Base-by-base conservation (phyloP, 1,140 invertebrate genomes). In the Cardiocondyla obscurior region DNA sequence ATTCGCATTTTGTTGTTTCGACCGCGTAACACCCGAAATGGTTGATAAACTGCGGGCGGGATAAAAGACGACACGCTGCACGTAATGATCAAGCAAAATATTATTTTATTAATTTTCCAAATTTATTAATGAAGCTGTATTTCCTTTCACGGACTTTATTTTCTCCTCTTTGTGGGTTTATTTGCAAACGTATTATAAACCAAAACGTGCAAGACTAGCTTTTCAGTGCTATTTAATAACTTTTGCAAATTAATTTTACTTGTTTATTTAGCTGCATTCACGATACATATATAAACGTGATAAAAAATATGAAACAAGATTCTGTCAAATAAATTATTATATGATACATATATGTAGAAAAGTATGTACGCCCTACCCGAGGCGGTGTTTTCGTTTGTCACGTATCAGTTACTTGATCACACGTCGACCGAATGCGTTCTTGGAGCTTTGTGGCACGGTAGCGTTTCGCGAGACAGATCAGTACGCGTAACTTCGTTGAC, bases 1-100 rank as follows among this genome's bases (percentile, higher is more conserved):
- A 16, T 46, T 25, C 8, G 16, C 42, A 69, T 81, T 58, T 82
- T 70, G 36, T 72, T 85, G 30, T 85, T 81, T 44, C n/a, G 49
- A 72, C 49, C 64, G 55, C n/a, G 51, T 72, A 36, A 53, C 55
- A 53, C 53, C 62, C 46, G 46, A 49, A 69, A 79, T 42, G 12
- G 12, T 36, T 44, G 74, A 67, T 53, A 79, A 76, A 67, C 62
- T 62, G 16, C 7, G 30, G 33, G 39, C 6, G n/a, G n/a, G n/a
- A 8, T 16, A 69, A 69, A 79, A 69, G 74, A 28, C 6, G 46
- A 51, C 30, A 8, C n/a, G 8, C n/a, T 22, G 28, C 16, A 28
- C 14, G 30, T 39, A 3, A 5, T n/a, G 39, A 33, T 60, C 49
- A 12, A 62, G 28, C 14, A 14, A 79, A 69, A 79, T 30, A 62